Evolutionary conservation across 2,888 invertebrate genomes (phyloP).

Genomic region (Meteorus colon): DNA sequence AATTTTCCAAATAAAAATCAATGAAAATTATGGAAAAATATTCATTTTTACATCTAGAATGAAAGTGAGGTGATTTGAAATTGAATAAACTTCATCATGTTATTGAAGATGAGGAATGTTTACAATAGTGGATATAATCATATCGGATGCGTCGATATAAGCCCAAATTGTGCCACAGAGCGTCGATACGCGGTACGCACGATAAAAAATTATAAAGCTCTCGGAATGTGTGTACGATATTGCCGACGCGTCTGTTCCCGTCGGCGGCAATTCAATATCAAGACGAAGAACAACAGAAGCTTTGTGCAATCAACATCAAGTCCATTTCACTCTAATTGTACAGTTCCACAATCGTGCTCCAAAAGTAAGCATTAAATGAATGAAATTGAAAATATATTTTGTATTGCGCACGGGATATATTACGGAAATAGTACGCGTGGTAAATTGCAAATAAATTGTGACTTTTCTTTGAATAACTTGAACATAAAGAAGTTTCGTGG

Average conservation of each 20-base stretch:
- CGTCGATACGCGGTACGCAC: background rate
- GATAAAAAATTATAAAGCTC: background rate
- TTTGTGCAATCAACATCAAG: background rate
- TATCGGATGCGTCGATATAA: background rate
- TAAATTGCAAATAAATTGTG: background rate
- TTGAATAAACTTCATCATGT: no score
- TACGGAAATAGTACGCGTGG: background rate
- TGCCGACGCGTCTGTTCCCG: background rate
- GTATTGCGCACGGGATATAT: background rate
- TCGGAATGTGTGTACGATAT: background rate
- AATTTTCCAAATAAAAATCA: background rate
- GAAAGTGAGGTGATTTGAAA: no score
- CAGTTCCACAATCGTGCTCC: conserved; percentile 17
- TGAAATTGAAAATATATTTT: conserved; percentile 1
- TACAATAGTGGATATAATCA: background rate
- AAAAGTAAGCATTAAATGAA: conserved; percentile 33
- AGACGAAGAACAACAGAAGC: background rate
- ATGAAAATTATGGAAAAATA: background rate
- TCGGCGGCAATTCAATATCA: background rate
- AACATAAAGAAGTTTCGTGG: no score
- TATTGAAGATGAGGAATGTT: no score
- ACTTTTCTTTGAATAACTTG: background rate
- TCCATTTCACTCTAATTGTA: background rate
- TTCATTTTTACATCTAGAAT: background rate
- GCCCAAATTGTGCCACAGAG: background rate